These are phyloP conservation scores for Elmis aenea DNA, from an alignment of 2,888 invertebrate genomes.

Conservation along the genomic window DNA sequence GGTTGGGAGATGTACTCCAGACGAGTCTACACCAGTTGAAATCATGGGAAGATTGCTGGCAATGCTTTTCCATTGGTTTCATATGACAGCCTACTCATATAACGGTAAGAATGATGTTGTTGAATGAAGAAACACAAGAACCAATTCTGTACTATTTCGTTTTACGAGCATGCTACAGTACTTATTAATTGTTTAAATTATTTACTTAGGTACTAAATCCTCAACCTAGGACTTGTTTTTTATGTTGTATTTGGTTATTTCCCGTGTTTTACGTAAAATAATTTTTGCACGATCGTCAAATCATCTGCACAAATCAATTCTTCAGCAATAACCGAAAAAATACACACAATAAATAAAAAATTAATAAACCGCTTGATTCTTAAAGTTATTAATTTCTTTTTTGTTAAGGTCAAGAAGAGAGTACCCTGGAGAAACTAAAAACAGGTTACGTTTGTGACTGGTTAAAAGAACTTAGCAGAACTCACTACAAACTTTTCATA, in stretches of 20 bases:
- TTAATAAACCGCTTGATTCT: neutral
- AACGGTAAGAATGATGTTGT: constrained; percentile 64
- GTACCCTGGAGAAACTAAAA: constrained; percentile 86
- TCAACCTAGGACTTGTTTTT: too few relatives aligned
- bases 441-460: constrained; percentile 89
- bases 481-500: constrained; percentile 85
- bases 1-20: constrained; percentile 85
- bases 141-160: too few relatives aligned
- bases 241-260: too few relatives aligned
- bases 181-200: too few relatives aligned
- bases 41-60: constrained; percentile 86
- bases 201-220: too few relatives aligned
- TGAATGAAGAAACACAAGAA: too few relatives aligned
- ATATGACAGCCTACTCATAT: constrained; percentile 93
- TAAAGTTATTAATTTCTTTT: too few relatives aligned
- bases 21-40: constrained; percentile 70
- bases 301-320: too few relatives aligned
- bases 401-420: constrained; percentile 65
- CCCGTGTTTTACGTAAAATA: too few relatives aligned
- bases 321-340: too few relatives aligned
- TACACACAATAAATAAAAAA: neutral
- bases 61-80: constrained; percentile 99
- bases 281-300: too few relatives aligned
- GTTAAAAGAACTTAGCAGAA: constrained; percentile 77
- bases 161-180: too few relatives aligned